A percentile compares a stretch with the other conserved stretches of the same genome.
These are phyloP conservation scores for Callorhinus ursinus DNA, from an alignment of 2,113 vertebrate genomes.

Conservation along the genomic window DNA sequence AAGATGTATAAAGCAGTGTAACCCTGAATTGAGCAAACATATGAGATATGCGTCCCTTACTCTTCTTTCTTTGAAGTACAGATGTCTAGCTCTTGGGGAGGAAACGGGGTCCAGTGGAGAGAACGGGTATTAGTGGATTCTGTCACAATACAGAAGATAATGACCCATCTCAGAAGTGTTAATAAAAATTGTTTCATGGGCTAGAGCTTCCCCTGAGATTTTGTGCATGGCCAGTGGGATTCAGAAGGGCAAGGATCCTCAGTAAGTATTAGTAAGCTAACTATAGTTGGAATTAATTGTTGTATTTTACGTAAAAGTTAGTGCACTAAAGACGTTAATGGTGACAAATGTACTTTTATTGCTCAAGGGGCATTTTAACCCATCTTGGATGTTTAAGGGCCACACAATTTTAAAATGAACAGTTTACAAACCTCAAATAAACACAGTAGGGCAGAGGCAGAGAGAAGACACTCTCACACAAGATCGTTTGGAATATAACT, in stretches of 20 bases:
- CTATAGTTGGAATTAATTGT: background rate
- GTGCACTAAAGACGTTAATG: background rate
- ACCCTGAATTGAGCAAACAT: background rate
- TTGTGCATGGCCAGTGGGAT: background rate
- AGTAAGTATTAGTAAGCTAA: background rate
- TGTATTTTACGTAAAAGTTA: background rate
- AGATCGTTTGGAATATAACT: background rate
- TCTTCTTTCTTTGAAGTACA: background rate
- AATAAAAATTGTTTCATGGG: background rate
- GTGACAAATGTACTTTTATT: background rate
- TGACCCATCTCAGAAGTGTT: background rate
- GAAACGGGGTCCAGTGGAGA: background rate
- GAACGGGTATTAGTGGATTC: background rate
- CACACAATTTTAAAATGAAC: background rate
- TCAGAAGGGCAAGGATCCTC: background rate
- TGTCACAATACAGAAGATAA: background rate
- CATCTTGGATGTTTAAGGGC: background rate
- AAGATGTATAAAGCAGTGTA: background rate
- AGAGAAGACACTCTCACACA: background rate
- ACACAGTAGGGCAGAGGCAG: background rate
- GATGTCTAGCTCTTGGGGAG: background rate
- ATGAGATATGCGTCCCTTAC: background rate
- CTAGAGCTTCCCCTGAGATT: background rate
- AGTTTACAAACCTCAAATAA: background rate
- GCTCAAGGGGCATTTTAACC: background rate